phyloP scores from a whole-genome alignment of 2,113 vertebrate genomes.

The Toxotes chatareus region DNA sequence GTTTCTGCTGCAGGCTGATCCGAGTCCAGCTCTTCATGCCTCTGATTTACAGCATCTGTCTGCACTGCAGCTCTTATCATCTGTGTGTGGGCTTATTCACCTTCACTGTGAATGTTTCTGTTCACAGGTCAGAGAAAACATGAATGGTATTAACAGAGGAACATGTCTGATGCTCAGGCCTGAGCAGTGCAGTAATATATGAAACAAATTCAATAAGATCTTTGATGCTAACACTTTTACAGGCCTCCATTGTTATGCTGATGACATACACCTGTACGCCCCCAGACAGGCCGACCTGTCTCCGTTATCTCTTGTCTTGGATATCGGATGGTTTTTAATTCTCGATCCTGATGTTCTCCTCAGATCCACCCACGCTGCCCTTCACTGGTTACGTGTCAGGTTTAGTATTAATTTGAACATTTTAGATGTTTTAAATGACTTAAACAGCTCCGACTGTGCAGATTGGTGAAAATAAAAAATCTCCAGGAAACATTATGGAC shows the following conservation, averaged over 20 bases:
- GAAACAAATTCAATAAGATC: no score
- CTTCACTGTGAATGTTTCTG: neutral
- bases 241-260: neutral
- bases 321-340: no score
- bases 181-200: no score
- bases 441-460: no score
- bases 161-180: no score
- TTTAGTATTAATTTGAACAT: neutral
- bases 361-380: neutral
- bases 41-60: neutral
- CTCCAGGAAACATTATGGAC: no score
- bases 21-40: neutral
- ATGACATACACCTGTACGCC: neutral
- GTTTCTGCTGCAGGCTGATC: constrained; percentile 4
- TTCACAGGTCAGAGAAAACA: no score
- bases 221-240: no score
- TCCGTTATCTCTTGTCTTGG: no score
- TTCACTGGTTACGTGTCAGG: neutral
- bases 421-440: neutral
- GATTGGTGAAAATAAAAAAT: neutral
- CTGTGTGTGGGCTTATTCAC: neutral
- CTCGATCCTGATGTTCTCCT: no score
- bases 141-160: no score
- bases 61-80: neutral
- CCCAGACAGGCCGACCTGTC: neutral